These are phyloP conservation scores for Ceratothoa steindachneri DNA, from an alignment of 2,888 invertebrate genomes.

Conservation along the genomic window DNA sequence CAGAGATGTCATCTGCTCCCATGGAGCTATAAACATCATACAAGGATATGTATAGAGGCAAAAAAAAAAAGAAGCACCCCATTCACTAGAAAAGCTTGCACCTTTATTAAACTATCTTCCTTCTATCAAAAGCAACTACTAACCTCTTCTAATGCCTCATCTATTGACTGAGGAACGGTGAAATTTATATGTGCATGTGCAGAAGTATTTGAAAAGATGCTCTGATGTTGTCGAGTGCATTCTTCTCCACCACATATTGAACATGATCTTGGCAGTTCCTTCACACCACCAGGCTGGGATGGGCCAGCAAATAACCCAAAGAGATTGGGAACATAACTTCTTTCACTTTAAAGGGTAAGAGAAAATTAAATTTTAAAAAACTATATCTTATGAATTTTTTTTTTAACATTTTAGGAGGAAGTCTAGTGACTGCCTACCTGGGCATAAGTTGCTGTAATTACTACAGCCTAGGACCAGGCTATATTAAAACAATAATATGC, in stretches of 20 bases:
- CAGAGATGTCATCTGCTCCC: too few relatives aligned
- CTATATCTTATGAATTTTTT: not conserved
- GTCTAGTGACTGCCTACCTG: too few relatives aligned
- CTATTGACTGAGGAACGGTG: slow-evolving; percentile 39
- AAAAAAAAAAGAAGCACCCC: not conserved
- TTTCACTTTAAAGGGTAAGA: slow-evolving; percentile 29
- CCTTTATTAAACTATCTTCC: too few relatives aligned
- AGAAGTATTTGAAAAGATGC: slow-evolving; percentile 5
- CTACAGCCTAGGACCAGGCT: too few relatives aligned
- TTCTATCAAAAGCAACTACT: too few relatives aligned
- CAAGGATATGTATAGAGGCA: too few relatives aligned
- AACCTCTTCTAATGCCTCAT: slow-evolving; percentile 45
- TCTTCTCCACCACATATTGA: slow-evolving; percentile 44
- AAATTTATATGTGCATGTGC: slow-evolving; percentile 38
- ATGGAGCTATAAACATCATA: too few relatives aligned
- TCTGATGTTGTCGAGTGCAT: slow-evolving; percentile 36
- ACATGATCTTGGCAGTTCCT: slow-evolving; percentile 39
- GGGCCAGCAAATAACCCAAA: slow-evolving; percentile 38
- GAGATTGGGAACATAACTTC: slow-evolving; percentile 39
- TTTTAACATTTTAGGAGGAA: too few relatives aligned
- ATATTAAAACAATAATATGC: too few relatives aligned
- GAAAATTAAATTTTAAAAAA: not conserved
- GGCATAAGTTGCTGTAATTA: too few relatives aligned
- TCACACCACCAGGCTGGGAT: slow-evolving; percentile 13
- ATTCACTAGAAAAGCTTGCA: too few relatives aligned